Percentiles rank a stretch among this genome's conserved stretches.
These are phyloP conservation scores for Rhinopithecus roxellana DNA, from an alignment of 2,113 vertebrate genomes.

Conservation along the genomic window DNA sequence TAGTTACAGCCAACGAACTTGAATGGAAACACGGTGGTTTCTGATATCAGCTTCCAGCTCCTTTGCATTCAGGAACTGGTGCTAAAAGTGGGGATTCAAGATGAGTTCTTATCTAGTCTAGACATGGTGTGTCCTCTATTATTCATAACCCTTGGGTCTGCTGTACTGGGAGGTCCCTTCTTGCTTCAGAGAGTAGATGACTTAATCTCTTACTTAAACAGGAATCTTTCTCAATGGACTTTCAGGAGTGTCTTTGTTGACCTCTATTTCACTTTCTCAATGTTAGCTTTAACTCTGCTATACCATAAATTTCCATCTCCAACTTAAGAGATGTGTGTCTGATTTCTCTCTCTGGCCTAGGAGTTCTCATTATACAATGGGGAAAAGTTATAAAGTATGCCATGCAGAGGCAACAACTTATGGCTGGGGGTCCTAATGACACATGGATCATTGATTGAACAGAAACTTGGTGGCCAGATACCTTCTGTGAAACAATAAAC, in stretches of 20 bases:
- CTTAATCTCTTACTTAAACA: slow-evolving; percentile 5
- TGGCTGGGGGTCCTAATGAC: neutral
- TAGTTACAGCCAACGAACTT: neutral
- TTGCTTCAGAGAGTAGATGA: neutral
- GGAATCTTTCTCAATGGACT: neutral
- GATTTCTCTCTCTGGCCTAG: neutral
- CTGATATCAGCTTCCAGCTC: neutral
- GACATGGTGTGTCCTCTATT: neutral
- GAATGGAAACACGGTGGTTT: neutral
- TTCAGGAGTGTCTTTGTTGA: neutral
- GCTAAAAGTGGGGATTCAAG: neutral
- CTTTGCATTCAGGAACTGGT: neutral
- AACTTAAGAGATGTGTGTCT: neutral
- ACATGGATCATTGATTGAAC: neutral
- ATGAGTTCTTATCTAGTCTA: neutral
- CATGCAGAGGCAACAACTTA: neutral
- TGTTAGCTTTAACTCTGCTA: neutral
- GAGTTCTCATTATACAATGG: neutral
- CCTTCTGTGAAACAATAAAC: neutral
- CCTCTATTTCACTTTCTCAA: neutral
- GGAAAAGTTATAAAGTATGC: neutral
- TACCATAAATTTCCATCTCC: neutral
- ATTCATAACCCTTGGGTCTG: neutral
- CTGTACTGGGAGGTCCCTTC: neutral
- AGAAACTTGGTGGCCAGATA: neutral